A percentile compares a stretch with the other conserved stretches of the same genome.
Evolutionary conservation across 1,140 invertebrate species (phyloP).

Genomic region (Sycobia sp.): DNA sequence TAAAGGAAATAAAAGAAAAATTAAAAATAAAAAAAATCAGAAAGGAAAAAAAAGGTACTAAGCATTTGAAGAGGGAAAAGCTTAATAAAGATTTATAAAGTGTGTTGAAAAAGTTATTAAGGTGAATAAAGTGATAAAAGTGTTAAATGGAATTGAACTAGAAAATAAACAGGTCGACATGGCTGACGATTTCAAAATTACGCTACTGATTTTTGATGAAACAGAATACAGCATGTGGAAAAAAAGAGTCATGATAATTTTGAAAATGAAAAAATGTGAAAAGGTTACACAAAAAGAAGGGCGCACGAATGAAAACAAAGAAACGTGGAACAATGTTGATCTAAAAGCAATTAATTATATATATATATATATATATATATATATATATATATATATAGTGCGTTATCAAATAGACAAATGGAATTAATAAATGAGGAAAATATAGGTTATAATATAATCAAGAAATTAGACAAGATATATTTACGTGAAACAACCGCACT

Average conservation of each 20-base stretch:
- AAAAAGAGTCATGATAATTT: slow-evolving; percentile 5
- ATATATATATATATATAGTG: slow-evolving; percentile 1
- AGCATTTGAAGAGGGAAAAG: no score
- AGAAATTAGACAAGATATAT: slow-evolving; percentile 23
- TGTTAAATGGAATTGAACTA: not conserved
- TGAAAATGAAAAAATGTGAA: slow-evolving; percentile 30
- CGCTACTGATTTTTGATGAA: slow-evolving; percentile 20
- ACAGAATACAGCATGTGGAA: slow-evolving; percentile 22
- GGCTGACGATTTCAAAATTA: not conserved
- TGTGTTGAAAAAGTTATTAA: no score
- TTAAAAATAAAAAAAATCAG: no score
- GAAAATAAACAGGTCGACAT: not conserved
- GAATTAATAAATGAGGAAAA: slow-evolving; percentile 6
- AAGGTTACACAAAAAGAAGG: slow-evolving; percentile 3
- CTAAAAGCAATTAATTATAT: slow-evolving; percentile 15
- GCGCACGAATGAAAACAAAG: not conserved
- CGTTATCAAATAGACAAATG: slow-evolving; percentile 9
- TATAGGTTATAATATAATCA: slow-evolving; percentile 13
- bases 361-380: slow-evolving; percentile 6
- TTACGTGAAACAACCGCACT: slow-evolving; percentile 4
- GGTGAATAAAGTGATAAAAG: not conserved
- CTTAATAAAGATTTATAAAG: no score
- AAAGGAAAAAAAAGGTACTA: no score
- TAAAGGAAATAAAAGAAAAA: no score
- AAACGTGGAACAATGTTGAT: slow-evolving; percentile 5